Conservation (phyloP, 2,797 vertebrate species). For the Chelon auratus region DNA sequence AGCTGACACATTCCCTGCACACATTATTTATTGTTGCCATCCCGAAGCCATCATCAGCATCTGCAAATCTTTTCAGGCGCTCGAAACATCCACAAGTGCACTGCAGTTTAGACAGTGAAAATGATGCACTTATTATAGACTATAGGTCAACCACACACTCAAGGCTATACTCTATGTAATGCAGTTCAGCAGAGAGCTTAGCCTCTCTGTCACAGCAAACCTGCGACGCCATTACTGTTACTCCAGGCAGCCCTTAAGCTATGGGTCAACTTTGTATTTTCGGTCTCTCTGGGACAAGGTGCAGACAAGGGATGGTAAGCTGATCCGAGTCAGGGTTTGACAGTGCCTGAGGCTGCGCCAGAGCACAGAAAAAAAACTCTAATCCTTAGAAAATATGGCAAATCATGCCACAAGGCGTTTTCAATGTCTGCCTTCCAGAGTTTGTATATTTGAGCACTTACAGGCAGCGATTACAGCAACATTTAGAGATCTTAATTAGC, state of each 20-base stretch:
- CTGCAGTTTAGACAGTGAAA: constrained; percentile 36
- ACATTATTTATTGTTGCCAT: constrained; percentile 62
- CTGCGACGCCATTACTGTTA: constrained; percentile 35
- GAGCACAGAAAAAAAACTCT: constrained; percentile 33
- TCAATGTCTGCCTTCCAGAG: constrained; percentile 18
- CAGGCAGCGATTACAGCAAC: constrained; percentile 1
- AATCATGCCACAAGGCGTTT: constrained; percentile 16
- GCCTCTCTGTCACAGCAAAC: constrained; percentile 53
- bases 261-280: constrained; percentile 58
- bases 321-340: constrained; percentile 58
- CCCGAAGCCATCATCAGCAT: constrained; percentile 53
- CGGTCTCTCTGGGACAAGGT: constrained; percentile 48
- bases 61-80: constrained; percentile 51
- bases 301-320: constrained; percentile 49
- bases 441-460: not conserved
- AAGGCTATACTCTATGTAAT: constrained; percentile 8
- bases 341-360: constrained; percentile 54
- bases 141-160: constrained; percentile 41
- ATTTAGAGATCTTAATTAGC: not conserved
- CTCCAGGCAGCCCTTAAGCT: constrained; percentile 62
- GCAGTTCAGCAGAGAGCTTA: constrained; percentile 26
- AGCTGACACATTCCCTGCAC: constrained; percentile 48
- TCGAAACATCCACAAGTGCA: constrained; percentile 41
- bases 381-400: constrained; percentile 45
- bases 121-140: constrained; percentile 32